phyloP scores from a whole-genome alignment of 37 sponge, comb jelly and placozoan genomes.

The Agelas oroides region DNA sequence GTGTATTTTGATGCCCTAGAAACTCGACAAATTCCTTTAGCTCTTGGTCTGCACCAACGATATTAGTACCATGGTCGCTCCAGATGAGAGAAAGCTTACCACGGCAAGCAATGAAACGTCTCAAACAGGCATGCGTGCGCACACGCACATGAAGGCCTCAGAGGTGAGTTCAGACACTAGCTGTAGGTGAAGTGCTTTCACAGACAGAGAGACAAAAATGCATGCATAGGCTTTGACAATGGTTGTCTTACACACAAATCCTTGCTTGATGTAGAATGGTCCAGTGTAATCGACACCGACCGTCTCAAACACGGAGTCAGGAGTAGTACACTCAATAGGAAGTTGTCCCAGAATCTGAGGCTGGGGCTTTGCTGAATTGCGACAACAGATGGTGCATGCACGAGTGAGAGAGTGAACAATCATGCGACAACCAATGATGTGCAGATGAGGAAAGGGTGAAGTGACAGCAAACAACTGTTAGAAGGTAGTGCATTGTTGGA shows the following conservation, averaged over 20 bases:
- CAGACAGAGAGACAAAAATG: conserved; percentile 34
- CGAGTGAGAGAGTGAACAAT: too few relatives aligned
- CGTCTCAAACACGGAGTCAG: conserved; percentile 26
- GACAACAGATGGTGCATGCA: too few relatives aligned
- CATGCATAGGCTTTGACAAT: conserved; percentile 40
- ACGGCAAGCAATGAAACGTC: conserved; percentile 35
- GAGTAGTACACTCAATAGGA: conserved; percentile 40
- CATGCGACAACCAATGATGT: too few relatives aligned
- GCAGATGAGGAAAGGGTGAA: not conserved
- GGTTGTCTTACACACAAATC: conserved; percentile 22
- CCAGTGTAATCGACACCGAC: conserved; percentile 54
- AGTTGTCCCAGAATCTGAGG: conserved; percentile 58
- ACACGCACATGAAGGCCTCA: conserved; percentile 55
- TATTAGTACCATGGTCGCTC: conserved; percentile 58
- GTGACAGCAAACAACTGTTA: not conserved
- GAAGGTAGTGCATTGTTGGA: too few relatives aligned
- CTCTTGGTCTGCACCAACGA: conserved; percentile 40
- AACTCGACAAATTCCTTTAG: conserved; percentile 24
- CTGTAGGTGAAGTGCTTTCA: conserved; percentile 47
- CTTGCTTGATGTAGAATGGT: conserved; percentile 35
- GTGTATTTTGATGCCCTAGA: conserved; percentile 18
- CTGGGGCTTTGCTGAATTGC: conserved; percentile 12
- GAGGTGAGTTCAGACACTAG: conserved; percentile 37
- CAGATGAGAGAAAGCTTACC: conserved; percentile 28
- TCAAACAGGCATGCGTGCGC: conserved; percentile 26